Base-by-base conservation (phyloP, 2,888 invertebrate genomes). In the Drosophila testacea region DNA sequence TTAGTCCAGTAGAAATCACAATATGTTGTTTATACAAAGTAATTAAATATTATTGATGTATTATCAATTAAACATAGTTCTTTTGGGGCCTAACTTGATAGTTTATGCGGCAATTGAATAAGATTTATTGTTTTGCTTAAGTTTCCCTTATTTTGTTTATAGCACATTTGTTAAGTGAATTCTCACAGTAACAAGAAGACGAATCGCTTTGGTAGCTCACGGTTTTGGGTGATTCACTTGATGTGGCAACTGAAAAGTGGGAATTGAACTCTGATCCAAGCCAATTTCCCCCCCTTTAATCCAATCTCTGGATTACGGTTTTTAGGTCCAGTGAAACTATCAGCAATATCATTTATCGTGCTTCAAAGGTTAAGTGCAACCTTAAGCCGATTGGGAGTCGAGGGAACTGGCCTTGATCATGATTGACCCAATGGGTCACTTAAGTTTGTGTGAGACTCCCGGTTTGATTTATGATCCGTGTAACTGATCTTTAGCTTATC, bases 291-390 rank as follows among this genome's bases (percentile, higher is more conserved):
- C 11, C n/a, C 4, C 34, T n/a, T 22, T 22, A 50, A 36, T 54
- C 7, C 39, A 38, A 32, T 36, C 51, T 48, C 42, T 42, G 16
- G 39, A 48, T 3, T 22, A 22, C 22, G 22, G 22, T 22, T 22
- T 22, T 22, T 22, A 22, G 3, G 22, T 22, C 3, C 22, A 22
- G 47, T 39, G 39, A 70, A 83, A 81, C 70, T 70, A 59, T 28
- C 44, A 60, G 61, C 52, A 48, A 60, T 60, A 64, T 66, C 66
- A 63, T 69, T 83, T 73, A 73, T 69, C 62, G 57, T 50, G 65
- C 54, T 50, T 50, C 46, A 36, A 16, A 27, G 79, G 76, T 76
- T 76, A 76, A 75, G 54, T 73, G 46, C 57, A 39, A 67, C 11
- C 61, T 22, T 11, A 39, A 48, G 50, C 16, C 11, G 38, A 16